Base-by-base conservation (phyloP, 37 sponge, comb jelly and placozoan species). In the Halisarca cf. caerulea region DNA sequence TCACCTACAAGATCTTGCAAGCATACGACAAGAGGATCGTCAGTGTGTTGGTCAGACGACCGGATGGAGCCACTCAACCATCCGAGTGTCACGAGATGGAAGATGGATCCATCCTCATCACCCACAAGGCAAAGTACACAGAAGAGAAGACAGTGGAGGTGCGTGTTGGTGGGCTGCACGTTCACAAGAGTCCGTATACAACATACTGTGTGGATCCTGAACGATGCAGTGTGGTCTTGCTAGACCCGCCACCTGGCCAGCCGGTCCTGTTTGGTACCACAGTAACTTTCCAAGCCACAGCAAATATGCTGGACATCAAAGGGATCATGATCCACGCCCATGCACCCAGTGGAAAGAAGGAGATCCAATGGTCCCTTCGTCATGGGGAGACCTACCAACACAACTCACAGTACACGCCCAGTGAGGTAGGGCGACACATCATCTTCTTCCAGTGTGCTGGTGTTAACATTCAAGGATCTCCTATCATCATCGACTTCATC, bases 361-460 rank as follows among this genome's bases (percentile, higher is more conserved):
- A 89, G 30, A 37, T 92, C 2, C 21, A 60, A 9, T 41, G 79
- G 32, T 40, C 41, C 3, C 59, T 62, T 3, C 44, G 78, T 37
- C 44, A 70, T 20, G 85, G 88, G 53, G 87, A 80, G 2, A 34
- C 71, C 34, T 80, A 54, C 38, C 30, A 86, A 36, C 89, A 69
- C n/a, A 74, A 27, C 42, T 44, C 77, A 2, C 38, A 74, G 33
- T 89, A 89, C 37, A 53, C 59, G 0, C 96, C 96, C 28, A 47
- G 58, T 18, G 87, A 83, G 0, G 66, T 91, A 27, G 98, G 98
- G 0, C 61, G 68, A n/a, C 87, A 97, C 75, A 41, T 62, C 32
- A 79, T 97, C 80, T 30, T 58, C 30, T 90, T 95, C 20, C 93
- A 83, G 14, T 92, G 87, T 86, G 95, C 86, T 41, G 98, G 92